Base-by-base conservation (phyloP, 1,140 invertebrate genomes). In the Nautilus pompilius region DNA sequence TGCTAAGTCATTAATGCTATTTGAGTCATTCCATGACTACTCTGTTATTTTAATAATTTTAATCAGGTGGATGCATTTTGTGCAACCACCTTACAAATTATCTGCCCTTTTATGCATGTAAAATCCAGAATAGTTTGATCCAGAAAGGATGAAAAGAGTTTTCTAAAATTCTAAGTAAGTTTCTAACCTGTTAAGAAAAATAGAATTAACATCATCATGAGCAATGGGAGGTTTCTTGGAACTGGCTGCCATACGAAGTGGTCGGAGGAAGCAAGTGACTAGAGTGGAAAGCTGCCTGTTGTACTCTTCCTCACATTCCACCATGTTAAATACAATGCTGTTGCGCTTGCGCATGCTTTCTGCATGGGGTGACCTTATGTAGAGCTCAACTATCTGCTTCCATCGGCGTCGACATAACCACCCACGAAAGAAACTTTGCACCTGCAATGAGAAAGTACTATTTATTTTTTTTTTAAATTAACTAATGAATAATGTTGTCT, bases 381-480 rank as follows among this genome's bases (percentile, higher is more conserved):
- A 96, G 73, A 96, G 91, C 68, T 95, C 93, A 1, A 96, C 93
- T 60, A 96, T 96, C 78, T 95, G 93, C 81, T 96, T 96, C 94
- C 94, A 96, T 58, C 93, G 86, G 4, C 93, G 84, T n/a, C 94
- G 86, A 80, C 93, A 96, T 5, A 96, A 81, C 94, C 94, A 96
- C 1, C 94, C 93, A 4, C 93, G 87, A 82, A 96, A 96, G 82
- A 96, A 95, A 75, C 93, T 95, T 82, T 96, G 91, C 22, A 96
- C 85, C 82, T 84, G 70, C 46, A 62, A 65, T 29, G 26, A 10
- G 55, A 15, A 45, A 15, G 51, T 29, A 56, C n/a, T n/a, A n/a
- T n/a, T n/a, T n/a, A n/a, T n/a, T n/a, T n/a, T n/a, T n/a, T n/a
- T n/a, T n/a, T n/a, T n/a, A n/a, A n/a, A n/a, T n/a, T n/a, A n/a